Conservation (phyloP, 2,888 invertebrate genomes). For the Diaperis boleti region DNA sequence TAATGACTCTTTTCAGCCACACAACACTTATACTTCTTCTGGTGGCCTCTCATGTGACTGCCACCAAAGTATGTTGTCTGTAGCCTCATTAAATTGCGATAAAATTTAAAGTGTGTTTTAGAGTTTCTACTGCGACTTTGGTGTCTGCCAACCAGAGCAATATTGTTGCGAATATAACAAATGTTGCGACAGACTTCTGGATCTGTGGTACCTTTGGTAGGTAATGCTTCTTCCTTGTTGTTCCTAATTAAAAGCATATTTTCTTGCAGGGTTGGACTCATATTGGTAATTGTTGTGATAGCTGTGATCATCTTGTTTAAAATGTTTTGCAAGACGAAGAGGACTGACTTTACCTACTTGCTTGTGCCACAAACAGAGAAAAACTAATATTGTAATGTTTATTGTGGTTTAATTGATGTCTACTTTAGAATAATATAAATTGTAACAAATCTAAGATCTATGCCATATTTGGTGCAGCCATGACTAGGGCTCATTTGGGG, state of each 20-base stretch:
- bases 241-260: conserved; percentile 2
- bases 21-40: no score
- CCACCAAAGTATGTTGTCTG: no score
- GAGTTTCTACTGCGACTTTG: conserved; percentile 60
- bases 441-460: neutral
- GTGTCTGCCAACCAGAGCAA: conserved; percentile 57
- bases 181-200: conserved; percentile 59
- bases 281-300: neutral
- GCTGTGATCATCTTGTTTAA: conserved; percentile 12
- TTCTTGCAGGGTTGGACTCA: conserved; percentile 31
- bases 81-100: no score
- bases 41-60: no score
- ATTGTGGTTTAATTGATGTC: neutral
- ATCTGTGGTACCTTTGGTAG: conserved; percentile 62
- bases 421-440: neutral
- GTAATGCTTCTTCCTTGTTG: neutral
- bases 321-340: neutral
- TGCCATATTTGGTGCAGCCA: neutral
- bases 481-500: neutral
- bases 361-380: no score
- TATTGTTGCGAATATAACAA: conserved; percentile 62
- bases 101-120: no score
- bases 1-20: no score
- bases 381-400: neutral
- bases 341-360: neutral